phyloP scores from a whole-genome alignment of 2,888 invertebrate genomes.

The Metellina segmentata region DNA sequence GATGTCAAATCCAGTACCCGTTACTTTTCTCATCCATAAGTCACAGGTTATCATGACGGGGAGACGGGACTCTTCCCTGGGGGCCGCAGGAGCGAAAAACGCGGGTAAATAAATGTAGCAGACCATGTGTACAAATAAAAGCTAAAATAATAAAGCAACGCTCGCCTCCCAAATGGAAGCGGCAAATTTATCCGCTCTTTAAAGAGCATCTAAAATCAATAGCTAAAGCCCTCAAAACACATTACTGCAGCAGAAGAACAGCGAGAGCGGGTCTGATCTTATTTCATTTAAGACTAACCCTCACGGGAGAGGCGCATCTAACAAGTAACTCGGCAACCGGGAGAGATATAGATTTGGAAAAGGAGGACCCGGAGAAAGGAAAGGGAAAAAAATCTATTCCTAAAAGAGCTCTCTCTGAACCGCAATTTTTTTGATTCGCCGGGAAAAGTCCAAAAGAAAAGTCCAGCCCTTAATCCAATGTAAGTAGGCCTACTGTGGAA shows the following conservation, averaged over 20 bases:
- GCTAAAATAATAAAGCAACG: conserved; percentile 44
- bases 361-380: conserved; percentile 28
- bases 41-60: conserved; percentile 73
- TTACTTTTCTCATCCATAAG: conserved; percentile 58
- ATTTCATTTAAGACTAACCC: conserved; percentile 72
- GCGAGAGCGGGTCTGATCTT: conserved; percentile 67
- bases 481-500: conserved; percentile 72
- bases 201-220: conserved; percentile 75
- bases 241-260: conserved; percentile 62
- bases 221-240: conserved; percentile 73
- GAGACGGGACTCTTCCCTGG: conserved; percentile 22
- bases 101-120: conserved; percentile 56
- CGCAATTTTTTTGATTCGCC: conserved; percentile 71
- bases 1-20: conserved; percentile 67
- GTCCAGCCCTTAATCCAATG: conserved; percentile 70
- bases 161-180: conserved; percentile 60
- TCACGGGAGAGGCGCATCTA: conserved; percentile 60
- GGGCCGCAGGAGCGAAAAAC: conserved; percentile 22
- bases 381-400: conserved; percentile 63
- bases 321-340: conserved; percentile 53
- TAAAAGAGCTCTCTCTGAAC: conserved; percentile 61
- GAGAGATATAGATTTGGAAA: conserved; percentile 54
- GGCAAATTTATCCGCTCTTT: conserved; percentile 74
- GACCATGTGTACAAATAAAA: conserved; percentile 30
- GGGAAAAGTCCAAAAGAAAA: conserved; percentile 58